Evolutionary conservation across 2,888 invertebrate species (phyloP).

Genomic region (Hyppa rectilinea): DNA sequence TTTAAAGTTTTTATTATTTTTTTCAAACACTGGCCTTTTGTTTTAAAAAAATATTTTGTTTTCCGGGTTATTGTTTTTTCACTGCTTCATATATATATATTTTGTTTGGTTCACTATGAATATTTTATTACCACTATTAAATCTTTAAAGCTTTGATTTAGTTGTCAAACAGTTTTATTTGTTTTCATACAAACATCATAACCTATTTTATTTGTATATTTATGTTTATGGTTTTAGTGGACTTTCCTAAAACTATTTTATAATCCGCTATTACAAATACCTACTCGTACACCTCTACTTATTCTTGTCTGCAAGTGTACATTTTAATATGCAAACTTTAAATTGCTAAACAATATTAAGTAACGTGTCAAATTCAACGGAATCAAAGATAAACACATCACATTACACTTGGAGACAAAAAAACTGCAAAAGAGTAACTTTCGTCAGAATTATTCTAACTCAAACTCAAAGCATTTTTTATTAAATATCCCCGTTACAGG

Average conservation of each 20-base stretch:
- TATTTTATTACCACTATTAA: slow-evolving; percentile 17
- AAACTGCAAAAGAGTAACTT: neutral
- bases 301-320: neutral
- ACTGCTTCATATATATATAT: slow-evolving; percentile 21
- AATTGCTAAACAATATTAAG: neutral
- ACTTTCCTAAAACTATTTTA: neutral
- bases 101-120: slow-evolving; percentile 12
- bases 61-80: slow-evolving; percentile 1
- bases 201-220: slow-evolving; percentile 19
- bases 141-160: slow-evolving; percentile 7
- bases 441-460: too few species aligned
- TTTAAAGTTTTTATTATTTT: slow-evolving; percentile 38
- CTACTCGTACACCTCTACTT: neutral
- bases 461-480: too few species aligned
- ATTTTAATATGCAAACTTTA: neutral
- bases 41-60: neutral
- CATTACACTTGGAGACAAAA: neutral
- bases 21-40: slow-evolving; percentile 9
- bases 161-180: neutral
- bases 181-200: neutral
- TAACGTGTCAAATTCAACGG: neutral
- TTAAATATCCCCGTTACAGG: too few species aligned
- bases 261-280: neutral
- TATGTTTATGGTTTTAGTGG: slow-evolving; percentile 18
- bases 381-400: neutral